Conservation (phyloP, 2,888 invertebrate species). For the Tinea pellionella region DNA sequence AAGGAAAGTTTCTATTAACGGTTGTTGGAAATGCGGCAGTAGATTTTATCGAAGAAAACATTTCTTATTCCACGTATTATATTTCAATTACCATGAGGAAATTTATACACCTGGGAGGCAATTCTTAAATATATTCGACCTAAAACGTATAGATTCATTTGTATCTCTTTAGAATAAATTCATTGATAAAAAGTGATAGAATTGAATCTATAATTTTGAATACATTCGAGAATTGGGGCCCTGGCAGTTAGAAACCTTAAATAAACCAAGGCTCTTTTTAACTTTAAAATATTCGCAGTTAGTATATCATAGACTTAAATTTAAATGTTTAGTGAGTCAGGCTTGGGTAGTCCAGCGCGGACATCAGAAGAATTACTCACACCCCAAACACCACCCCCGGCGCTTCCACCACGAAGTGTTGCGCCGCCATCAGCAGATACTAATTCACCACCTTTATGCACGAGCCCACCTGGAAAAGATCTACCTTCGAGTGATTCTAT, state of each 20-base stretch:
- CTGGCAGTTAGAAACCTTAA: too few species aligned
- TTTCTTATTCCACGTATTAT: background rate
- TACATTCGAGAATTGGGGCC: too few species aligned
- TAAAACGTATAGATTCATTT: too few species aligned
- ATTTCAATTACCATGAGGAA: too few species aligned
- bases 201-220: too few species aligned
- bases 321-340: conserved; percentile 44
- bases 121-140: too few species aligned
- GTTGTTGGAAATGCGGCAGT: background rate
- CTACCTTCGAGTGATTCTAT: conserved; percentile 52
- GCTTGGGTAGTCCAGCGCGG: conserved; percentile 52
- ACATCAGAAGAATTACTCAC: conserved; percentile 52
- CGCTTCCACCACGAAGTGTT: conserved; percentile 19
- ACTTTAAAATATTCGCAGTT: too few species aligned
- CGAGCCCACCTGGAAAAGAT: conserved; percentile 49
- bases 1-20: background rate
- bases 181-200: too few species aligned
- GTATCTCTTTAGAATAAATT: too few species aligned
- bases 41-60: background rate
- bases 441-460: conserved; percentile 53
- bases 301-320: too few species aligned
- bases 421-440: conserved; percentile 29
- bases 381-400: conserved; percentile 44
- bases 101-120: too few species aligned
- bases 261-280: too few species aligned